Conservation (phyloP, 1,140 invertebrate genomes). For the Drosophila pandora region DNA sequence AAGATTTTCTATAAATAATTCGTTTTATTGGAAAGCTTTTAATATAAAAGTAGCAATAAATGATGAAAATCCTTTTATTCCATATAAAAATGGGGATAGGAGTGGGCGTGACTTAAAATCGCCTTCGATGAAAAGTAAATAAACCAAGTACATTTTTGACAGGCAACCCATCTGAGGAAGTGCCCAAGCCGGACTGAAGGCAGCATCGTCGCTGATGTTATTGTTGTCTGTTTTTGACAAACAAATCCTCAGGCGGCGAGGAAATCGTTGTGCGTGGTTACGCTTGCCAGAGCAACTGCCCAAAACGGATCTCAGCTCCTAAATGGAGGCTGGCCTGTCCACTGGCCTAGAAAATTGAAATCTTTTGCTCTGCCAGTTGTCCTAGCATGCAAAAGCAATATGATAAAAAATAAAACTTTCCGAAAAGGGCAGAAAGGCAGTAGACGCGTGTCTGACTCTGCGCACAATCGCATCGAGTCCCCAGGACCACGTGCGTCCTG, state of each 20-base stretch:
- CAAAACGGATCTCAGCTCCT: constrained; percentile 49
- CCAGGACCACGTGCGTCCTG: constrained; percentile 61
- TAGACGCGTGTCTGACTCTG: constrained; percentile 53
- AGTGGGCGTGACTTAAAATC: neutral
- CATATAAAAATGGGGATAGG: constrained; percentile 55
- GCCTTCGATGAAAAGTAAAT: constrained; percentile 64
- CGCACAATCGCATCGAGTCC: constrained; percentile 17
- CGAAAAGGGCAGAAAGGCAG: constrained; percentile 10
- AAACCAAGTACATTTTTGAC: constrained; percentile 65
- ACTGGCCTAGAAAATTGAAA: constrained; percentile 81
- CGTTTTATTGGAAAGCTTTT: constrained; percentile 7
- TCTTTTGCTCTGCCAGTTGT: constrained; percentile 55
- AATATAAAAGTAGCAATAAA: constrained; percentile 12
- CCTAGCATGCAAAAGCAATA: constrained; percentile 23
- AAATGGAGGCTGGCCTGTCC: constrained; percentile 48
- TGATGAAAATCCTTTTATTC: constrained; percentile 47
- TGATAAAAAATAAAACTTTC: constrained; percentile 4
- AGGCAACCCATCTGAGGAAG: constrained; percentile 39
- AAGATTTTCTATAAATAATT: too few species aligned
- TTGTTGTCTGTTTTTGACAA: constrained; percentile 76
- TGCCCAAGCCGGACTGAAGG: constrained; percentile 28
- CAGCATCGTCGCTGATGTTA: constrained; percentile 30
- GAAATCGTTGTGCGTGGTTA: constrained; percentile 75
- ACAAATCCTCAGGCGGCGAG: constrained; percentile 74
- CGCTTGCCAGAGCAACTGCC: constrained; percentile 73